Base-by-base conservation (phyloP, 2,888 invertebrate species). In the Tricholauxania praeusta region DNA sequence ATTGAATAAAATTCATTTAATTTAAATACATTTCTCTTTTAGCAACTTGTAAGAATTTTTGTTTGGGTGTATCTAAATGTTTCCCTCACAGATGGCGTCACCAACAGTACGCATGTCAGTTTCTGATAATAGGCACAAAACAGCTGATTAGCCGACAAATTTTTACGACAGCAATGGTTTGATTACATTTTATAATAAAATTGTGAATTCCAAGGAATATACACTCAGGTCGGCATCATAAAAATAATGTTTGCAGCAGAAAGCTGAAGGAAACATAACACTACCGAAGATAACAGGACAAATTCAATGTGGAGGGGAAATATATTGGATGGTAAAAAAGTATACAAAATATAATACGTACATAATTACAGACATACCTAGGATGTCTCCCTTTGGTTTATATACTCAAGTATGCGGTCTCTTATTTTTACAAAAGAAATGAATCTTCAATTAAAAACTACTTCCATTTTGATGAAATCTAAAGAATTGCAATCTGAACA, bases 271-370 rank as follows among this genome's bases (percentile, higher is more conserved):
- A 51, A 51, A 64, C 15, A 62, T 28, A 15, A 62, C 0, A 28
- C 28, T 3, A 28, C 28, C 28, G 4, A 28, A 28, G 28, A 3
- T 28, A 28, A 28, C 28, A 28, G 28, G n/a, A 62, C 6, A 62
- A 10, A 63, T 3, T 39, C 48, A 1, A 63, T 63, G 63, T 67
- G 67, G 67, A 55, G 48, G 55, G 55, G 67, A 47, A 39, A n/a
- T n/a, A 55, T 55, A 53, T 53, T 66, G 47, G 67, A 67, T 67
- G 67, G 67, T 55, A 67, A 55, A 28, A 17, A 10, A 12, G 12
- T 22, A 59, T 17, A 32, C 4, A 17, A 59, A 22, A 59, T 12
- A 19, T 59, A 22, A 6, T 15, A 2, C 15, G 15, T 22, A 17
- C 32, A 15, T 12, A 59, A n/a, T n/a, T n/a, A n/a, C n/a, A n/a